Conservation (phyloP, 2,113 vertebrate genomes). For the Parus major region DNA sequence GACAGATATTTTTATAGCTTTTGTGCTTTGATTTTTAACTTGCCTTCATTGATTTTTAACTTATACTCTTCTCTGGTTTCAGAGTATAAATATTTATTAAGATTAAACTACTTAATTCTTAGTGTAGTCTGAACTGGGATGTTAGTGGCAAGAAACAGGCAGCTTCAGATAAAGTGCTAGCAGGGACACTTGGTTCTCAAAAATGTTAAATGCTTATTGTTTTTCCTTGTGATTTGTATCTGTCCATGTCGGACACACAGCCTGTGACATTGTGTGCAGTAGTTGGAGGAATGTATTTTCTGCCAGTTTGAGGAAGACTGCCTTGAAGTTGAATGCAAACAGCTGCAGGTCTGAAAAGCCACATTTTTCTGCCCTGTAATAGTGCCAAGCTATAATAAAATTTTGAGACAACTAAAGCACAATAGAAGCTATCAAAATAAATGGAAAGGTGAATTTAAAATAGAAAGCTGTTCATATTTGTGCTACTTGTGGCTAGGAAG, state of each 20-base stretch:
- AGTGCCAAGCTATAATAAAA: neutral
- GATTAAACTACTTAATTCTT: neutral
- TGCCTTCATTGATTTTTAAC: neutral
- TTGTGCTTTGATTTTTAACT: neutral
- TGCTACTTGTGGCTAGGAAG: neutral
- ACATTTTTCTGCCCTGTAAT: neutral
- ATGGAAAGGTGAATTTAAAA: neutral
- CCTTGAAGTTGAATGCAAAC: neutral
- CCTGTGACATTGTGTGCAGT: neutral
- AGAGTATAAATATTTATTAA: neutral
- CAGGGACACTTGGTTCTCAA: neutral
- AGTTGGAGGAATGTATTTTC: neutral
- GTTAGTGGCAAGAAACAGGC: neutral
- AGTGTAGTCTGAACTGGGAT: neutral
- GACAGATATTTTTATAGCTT: fast-evolving
- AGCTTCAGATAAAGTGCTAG: neutral
- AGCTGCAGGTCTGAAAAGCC: neutral
- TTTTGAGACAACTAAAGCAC: neutral
- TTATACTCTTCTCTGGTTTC: neutral
- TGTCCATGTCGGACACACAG: fast-evolving
- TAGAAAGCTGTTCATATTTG: neutral
- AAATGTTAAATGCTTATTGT: fast-evolving
- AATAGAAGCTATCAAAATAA: neutral
- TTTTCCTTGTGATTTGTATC: neutral
- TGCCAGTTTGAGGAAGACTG: neutral